Evolutionary conservation across 2,113 vertebrate species (phyloP), one percentile per base, ranked within the genome.

Genomic region (Arizona elegans): DNA sequence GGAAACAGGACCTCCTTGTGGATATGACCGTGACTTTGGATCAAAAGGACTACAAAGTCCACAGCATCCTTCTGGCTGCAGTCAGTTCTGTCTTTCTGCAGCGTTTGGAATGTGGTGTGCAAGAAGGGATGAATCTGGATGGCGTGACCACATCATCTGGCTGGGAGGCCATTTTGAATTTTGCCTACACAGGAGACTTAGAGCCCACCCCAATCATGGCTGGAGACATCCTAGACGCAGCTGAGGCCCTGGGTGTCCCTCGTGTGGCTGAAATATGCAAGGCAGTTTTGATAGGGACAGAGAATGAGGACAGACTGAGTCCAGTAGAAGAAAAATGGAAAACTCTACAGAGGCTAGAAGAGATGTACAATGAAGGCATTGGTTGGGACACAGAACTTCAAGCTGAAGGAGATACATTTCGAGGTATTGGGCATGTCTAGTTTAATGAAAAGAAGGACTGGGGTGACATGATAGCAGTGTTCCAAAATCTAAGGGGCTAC

Each of bases 341-440:
- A 95, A 98, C 96, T 0, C 97, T 99, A 11, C 95, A 93, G 86
- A 93, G 95, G 91, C 97, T 99, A 21, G 94, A 97, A 55, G 93
- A 96, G 2, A 96, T 99, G 3, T 97, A 96, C 91, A 53, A 47
- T 62, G 96, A 97, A 0, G 96, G 97, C 92, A 58, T 98, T 54
- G 98, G 98, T 5, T 99, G 98, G 43, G 98, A 99, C 94, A 97
- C 99, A 50, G 97, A 97, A 86, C 97, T 99, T 91, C 97, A 97
- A 43, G 97, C 98, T 6, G 97, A 97, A 54, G 97, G 97, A 0
- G 95, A 96, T 54, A 94, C 95, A 52, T 96, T 96, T 33, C 91
- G 91, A 97, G 97, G 65, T 70, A 70, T 33, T 15, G 65, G 65
- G 4, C 6, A 70, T 70, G 65, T 33, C 29, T 70, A n/a, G 12